Evolutionary conservation across 2,888 invertebrate genomes (phyloP), one percentile per base, ranked within the genome.

Genomic region (Amphipyra berbera): DNA sequence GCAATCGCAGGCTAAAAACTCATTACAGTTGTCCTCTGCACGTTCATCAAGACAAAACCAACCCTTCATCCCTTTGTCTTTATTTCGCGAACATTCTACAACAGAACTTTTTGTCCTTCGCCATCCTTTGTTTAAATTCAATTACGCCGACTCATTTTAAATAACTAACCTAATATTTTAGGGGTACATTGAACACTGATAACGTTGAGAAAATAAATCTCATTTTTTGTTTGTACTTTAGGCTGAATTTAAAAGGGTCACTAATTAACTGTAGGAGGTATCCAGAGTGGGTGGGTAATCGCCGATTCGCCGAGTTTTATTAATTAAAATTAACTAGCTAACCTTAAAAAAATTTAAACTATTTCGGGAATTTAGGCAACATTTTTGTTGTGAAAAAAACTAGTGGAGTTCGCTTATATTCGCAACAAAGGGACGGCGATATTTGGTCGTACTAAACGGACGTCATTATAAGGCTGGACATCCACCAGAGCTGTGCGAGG

Each of bases 51-150:
- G 37, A 53, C 75, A 56, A 61, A 50, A 68, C 50, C 69, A 45
- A 59, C 68, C 68, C 45, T 30, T 68, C 42, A 45, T 40, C 44
- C 68, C 47, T 56, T 69, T 74, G 70, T 69, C 48, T 2, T 35
- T 42, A 53, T 42, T 74, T 45, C 41, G 27, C 21, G 35, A 53
- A 49, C 55, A 69, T 53, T 74, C 70, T 37, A 41, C 21, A n/a
- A 15, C 46, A 48, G 21, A 56, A 68, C 52, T 56, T 69, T 74
- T 53, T 42, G 52, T 42, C 42, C 35, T 59, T 50, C 30, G 30
- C 37, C 7, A 21, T 46, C 75, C 52, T 68, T 69, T 74, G 75
- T 69, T 69, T 38, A 38, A 52, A 56, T 14, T 74, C 35, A 53
- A 61, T 68, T 68, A 58, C 37, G 14, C 27, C 8, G 44, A 41